Evolutionary conservation across 2,888 invertebrate species (phyloP).

Genomic region (Geotrupes spiniger): DNA sequence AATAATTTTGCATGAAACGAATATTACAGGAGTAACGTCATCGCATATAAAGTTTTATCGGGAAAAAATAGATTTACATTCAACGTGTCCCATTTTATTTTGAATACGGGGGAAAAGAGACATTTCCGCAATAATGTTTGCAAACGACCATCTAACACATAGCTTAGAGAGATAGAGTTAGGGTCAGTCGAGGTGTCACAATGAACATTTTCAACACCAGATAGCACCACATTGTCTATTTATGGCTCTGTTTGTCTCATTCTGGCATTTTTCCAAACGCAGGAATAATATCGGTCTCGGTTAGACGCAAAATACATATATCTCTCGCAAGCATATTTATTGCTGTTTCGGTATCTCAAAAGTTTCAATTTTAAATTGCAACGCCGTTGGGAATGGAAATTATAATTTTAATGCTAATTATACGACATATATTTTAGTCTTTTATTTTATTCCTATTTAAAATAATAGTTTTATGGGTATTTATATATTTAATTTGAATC

Average conservation of each 20-base stretch:
- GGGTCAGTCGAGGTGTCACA: constrained; percentile 32
- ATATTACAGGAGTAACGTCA: too few relatives aligned
- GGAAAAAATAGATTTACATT: neutral
- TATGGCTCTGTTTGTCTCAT: constrained; percentile 44
- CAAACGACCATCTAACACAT: constrained; percentile 22
- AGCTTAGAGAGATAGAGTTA: constrained; percentile 26
- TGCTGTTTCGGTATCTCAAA: too few relatives aligned
- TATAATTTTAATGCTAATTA: too few relatives aligned
- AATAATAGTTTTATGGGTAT: too few relatives aligned
- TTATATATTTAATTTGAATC: too few relatives aligned
- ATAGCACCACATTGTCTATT: constrained; percentile 40
- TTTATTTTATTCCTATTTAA: too few relatives aligned
- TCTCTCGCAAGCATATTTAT: too few relatives aligned
- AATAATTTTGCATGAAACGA: too few relatives aligned
- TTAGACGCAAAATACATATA: neutral
- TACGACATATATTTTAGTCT: too few relatives aligned
- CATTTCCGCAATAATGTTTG: constrained; percentile 18
- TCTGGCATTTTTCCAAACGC: constrained; percentile 39
- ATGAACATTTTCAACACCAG: constrained; percentile 39
- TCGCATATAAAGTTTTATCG: too few relatives aligned
- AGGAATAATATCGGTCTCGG: constrained; percentile 20
- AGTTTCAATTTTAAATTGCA: too few relatives aligned
- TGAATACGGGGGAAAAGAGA: constrained; percentile 12
- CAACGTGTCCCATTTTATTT: constrained; percentile 8
- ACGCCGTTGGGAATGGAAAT: too few relatives aligned